These are phyloP conservation scores for Rotaria magnacalcarata DNA, from an alignment of 2,888 invertebrate genomes.

Conservation along the genomic window DNA sequence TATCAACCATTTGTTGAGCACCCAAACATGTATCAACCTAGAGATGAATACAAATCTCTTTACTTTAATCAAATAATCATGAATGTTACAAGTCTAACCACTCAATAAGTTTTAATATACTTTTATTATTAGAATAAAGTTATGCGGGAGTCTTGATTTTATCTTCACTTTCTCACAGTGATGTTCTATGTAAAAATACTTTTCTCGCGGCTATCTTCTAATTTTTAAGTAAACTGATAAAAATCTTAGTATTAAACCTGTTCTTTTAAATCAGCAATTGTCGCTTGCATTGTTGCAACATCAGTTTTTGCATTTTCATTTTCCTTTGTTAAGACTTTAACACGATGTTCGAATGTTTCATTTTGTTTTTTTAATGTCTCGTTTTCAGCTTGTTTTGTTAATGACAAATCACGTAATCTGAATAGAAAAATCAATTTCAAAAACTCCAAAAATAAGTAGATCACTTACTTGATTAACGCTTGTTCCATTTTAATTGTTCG, in stretches of 20 bases:
- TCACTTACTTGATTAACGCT: constrained; percentile 72
- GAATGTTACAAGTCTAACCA: no score
- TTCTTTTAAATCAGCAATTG: constrained; percentile 84
- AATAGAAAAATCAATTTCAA: constrained; percentile 43
- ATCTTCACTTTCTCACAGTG: no score
- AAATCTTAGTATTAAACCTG: constrained; percentile 63
- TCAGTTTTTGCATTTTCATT: constrained; percentile 80
- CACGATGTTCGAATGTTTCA: constrained; percentile 47
- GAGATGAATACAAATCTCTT: no score
- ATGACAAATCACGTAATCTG: constrained; percentile 82
- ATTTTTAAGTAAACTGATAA: no score
- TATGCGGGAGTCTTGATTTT: no score
- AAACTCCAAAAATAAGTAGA: background rate
- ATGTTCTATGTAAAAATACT: no score
- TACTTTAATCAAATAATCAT: no score
- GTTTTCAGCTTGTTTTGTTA: constrained; percentile 86
- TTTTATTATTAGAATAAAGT: no score
- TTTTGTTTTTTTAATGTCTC: constrained; percentile 65
- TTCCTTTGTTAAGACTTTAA: constrained; percentile 71
- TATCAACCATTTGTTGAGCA: constrained; percentile 96
- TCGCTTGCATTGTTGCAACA: constrained; percentile 77
- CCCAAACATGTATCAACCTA: constrained; percentile 93
- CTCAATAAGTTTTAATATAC: no score
- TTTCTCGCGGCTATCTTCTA: no score
- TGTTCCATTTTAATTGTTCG: constrained; percentile 86